phyloP scores from a whole-genome alignment of 2,797 vertebrate genomes.

The Thamnophis elegans region DNA sequence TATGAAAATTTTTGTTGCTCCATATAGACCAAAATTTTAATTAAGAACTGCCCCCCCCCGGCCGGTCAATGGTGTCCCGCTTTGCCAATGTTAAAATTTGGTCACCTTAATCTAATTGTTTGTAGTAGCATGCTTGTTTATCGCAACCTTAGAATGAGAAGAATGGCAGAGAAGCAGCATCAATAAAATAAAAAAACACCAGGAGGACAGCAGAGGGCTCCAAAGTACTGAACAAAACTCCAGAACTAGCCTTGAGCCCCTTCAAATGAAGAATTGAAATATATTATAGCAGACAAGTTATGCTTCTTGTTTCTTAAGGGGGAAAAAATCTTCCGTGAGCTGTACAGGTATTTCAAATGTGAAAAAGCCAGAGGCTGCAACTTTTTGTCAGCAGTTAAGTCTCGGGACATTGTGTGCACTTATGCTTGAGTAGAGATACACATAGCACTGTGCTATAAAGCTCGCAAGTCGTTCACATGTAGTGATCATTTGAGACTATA shows the following conservation, averaged over 20 bases:
- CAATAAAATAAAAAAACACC: background rate
- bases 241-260: background rate
- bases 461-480: background rate
- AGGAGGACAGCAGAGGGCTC: slow-evolving; percentile 22
- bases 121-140: background rate
- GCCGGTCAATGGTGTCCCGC: too few species aligned
- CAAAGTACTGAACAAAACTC: slow-evolving; percentile 12
- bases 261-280: background rate
- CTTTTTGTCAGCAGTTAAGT: background rate
- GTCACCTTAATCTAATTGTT: background rate
- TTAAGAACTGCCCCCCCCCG: too few species aligned
- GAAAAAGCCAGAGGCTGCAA: background rate
- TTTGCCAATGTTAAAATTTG: too few species aligned
- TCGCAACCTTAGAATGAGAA: background rate
- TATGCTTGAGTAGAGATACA: background rate
- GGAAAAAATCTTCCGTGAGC: background rate
- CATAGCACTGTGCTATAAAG: background rate
- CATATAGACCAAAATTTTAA: too few species aligned
- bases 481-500: background rate
- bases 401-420: background rate
- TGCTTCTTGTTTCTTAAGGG: background rate
- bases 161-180: background rate
- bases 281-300: background rate
- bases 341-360: background rate
- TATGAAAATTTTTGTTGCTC: too few species aligned